These are phyloP conservation scores for Pagrus major DNA, from an alignment of 2,113 vertebrate species.

Conservation along the genomic window DNA sequence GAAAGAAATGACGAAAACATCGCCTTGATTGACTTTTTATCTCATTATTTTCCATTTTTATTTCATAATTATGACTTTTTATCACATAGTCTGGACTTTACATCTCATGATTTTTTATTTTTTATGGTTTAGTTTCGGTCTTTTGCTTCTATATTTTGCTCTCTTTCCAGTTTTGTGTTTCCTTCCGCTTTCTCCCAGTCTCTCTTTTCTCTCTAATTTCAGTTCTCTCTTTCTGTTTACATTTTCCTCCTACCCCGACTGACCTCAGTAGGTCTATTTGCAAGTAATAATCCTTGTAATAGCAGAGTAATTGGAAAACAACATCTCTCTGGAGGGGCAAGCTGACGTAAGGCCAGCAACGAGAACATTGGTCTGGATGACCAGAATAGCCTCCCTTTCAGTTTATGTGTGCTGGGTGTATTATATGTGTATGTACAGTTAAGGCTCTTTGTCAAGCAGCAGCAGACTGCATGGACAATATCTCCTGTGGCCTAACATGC, in stretches of 20 bases:
- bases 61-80: too few species aligned
- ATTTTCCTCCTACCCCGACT: neutral
- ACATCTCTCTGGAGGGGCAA: constrained; percentile 33
- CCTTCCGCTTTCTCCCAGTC: constrained; percentile 3
- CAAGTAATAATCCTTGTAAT: constrained; percentile 48
- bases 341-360: constrained; percentile 15
- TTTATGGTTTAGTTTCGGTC: too few species aligned
- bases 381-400: constrained; percentile 14
- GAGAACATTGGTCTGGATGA: constrained; percentile 36
- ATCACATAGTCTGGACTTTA: too few species aligned
- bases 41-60: too few species aligned
- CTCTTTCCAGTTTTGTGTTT: constrained; percentile 11
- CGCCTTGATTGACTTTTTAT: too few species aligned
- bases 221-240: constrained; percentile 16
- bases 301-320: constrained; percentile 46
- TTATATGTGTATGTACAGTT: constrained; percentile 13
- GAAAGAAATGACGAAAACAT: too few species aligned
- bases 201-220: constrained; percentile 5
- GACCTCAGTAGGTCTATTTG: constrained; percentile 31
- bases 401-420: neutral
- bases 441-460: constrained; percentile 33
- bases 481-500: constrained; percentile 27
- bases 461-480: constrained; percentile 25
- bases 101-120: too few species aligned
- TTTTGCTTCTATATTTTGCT: too few species aligned